A percentile compares a stretch with the other conserved stretches of the same genome.
Conservation (phyloP, 1,140 invertebrate genomes). For the Drosophila yakuba region DNA sequence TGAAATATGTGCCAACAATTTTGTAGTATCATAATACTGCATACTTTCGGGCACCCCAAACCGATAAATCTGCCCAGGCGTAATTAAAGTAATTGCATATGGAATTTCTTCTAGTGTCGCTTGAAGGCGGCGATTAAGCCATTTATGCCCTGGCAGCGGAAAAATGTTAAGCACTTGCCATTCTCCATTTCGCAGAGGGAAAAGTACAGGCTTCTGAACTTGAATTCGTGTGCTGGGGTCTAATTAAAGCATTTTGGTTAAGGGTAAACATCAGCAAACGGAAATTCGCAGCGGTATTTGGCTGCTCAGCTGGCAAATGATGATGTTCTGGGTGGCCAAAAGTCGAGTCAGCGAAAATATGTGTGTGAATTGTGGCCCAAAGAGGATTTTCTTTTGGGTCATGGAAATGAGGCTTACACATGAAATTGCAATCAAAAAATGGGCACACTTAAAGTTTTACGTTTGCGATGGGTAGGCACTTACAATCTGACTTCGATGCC, state of each 20-base stretch:
- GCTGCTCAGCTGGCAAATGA: slow-evolving; percentile 44
- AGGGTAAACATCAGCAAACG: slow-evolving; percentile 50
- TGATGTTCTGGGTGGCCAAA: slow-evolving; percentile 20
- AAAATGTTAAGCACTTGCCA: slow-evolving; percentile 66
- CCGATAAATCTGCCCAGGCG: slow-evolving; percentile 59
- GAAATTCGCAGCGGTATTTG: slow-evolving; percentile 50
- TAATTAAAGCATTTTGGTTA: slow-evolving; percentile 57
- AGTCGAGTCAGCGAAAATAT: slow-evolving; percentile 19
- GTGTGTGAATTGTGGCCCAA: slow-evolving; percentile 35
- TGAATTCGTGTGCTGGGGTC: slow-evolving; percentile 19
- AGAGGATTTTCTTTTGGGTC: slow-evolving; percentile 23
- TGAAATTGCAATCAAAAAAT: slow-evolving; percentile 43
- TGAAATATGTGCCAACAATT: slow-evolving; percentile 80
- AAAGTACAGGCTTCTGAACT: slow-evolving; percentile 21
- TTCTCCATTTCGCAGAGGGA: not conserved
- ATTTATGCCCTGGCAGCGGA: slow-evolving; percentile 76
- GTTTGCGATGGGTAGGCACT: not conserved
- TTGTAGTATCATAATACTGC: slow-evolving; percentile 48
- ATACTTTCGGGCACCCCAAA: slow-evolving; percentile 27
- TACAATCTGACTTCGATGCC: slow-evolving; percentile 2
- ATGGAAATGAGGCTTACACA: slow-evolving; percentile 39
- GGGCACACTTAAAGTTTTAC: slow-evolving; percentile 22
- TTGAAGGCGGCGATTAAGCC: slow-evolving; percentile 70
- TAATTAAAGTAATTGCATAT: slow-evolving; percentile 78
- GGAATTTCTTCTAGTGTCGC: slow-evolving; percentile 55